Conservation (phyloP, 2,797 vertebrate species). For the Nannoperca australis region DNA sequence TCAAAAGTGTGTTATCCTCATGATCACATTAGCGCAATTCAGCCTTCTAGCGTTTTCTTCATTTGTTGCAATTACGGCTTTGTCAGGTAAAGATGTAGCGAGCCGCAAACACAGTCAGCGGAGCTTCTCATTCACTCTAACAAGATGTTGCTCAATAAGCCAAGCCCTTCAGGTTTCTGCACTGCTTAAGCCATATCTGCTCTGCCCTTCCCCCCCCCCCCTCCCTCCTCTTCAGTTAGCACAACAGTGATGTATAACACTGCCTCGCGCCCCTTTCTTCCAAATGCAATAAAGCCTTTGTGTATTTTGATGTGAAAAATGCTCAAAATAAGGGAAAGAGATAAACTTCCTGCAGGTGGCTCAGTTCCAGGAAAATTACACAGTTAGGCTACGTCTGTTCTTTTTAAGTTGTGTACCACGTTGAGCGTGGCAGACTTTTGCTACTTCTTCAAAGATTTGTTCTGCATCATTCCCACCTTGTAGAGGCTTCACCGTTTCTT, state of each 20-base stretch:
- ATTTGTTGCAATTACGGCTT: slow-evolving; percentile 71
- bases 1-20: slow-evolving; percentile 66
- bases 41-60: slow-evolving; percentile 64
- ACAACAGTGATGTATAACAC: slow-evolving; percentile 71
- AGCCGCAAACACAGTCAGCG: slow-evolving; percentile 35
- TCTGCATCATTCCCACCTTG: neutral
- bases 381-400: slow-evolving; percentile 26
- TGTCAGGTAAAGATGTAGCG: slow-evolving; percentile 65
- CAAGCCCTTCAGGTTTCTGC: slow-evolving; percentile 60
- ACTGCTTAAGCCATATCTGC: slow-evolving; percentile 17
- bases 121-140: slow-evolving; percentile 69
- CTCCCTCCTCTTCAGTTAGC: slow-evolving; percentile 23
- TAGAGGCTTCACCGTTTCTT: neutral
- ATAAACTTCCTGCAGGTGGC: slow-evolving; percentile 65
- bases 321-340: slow-evolving; percentile 49
- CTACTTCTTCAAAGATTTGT: slow-evolving; percentile 5
- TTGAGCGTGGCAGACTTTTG: slow-evolving; percentile 24
- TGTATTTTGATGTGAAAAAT: slow-evolving; percentile 71
- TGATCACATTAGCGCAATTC: slow-evolving; percentile 66
- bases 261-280: slow-evolving; percentile 34
- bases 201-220: neutral
- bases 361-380: slow-evolving; percentile 50
- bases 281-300: slow-evolving; percentile 74
- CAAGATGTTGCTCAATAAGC: slow-evolving; percentile 73
- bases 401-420: slow-evolving; percentile 13